Evolutionary conservation across 2,888 invertebrate species (phyloP), one percentile per base, ranked within the genome.

Genomic region (Oxytorus armatus): DNA sequence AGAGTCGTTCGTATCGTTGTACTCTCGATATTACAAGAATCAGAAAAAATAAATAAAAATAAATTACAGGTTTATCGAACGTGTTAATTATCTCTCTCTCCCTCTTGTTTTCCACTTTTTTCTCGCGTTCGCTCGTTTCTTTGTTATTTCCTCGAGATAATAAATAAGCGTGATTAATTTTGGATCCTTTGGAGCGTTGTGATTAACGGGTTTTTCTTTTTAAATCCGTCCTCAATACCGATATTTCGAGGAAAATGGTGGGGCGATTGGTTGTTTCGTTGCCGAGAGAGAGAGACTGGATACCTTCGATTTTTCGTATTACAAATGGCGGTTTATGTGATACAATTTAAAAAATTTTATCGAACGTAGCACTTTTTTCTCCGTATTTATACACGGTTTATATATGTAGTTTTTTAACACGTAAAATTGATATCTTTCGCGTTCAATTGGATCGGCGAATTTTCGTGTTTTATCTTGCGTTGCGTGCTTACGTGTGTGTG

Each of bases 161-260:
- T 86, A 85, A 86, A 87, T 87, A 87, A 86, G 83, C 86, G 85
- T 87, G 82, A 83, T 79, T 75, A 51, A 79, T 74, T 83, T 76
- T 79, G 66, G 70, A 82, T 82, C 79, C 82, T 82, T 82, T 82
- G 77, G 81, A 81, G 63, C 66, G 78, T 63, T 57, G 55, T 42
- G 55, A 14, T 57, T 55, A 29, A 55, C 42, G 18, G 42, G 11
- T 29, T 16, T 57, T 42, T 49, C 18, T 11, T 2, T 69, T 69
- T 14, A 14, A 14, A 47, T 14, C 16, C n/a, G n/a, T n/a, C n/a
- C n/a, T n/a, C n/a, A n/a, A n/a, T n/a, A n/a, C n/a, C n/a, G n/a
- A n/a, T n/a, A n/a, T n/a, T n/a, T n/a, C n/a, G n/a, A n/a, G n/a
- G n/a, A n/a, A n/a, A n/a, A n/a, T n/a, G n/a, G n/a, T n/a, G n/a